Evolutionary conservation across 1,140 invertebrate genomes (phyloP), one percentile per base, ranked within the genome.

Genomic region (Drosophila melanica): DNA sequence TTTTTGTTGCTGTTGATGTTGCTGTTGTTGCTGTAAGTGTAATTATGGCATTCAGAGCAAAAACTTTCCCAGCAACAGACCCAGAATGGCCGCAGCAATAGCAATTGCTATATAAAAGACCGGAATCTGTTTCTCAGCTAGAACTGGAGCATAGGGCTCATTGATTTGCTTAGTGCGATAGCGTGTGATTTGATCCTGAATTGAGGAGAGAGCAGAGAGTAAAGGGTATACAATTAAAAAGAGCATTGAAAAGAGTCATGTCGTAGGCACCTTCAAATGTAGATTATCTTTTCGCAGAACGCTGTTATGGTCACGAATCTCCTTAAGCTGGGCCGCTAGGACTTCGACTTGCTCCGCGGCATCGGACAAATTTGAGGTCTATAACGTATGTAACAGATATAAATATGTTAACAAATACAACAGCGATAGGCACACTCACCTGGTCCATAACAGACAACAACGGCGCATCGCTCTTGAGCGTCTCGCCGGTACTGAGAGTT

Each of bases 281-380:
- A 97, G 92, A 93, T 96, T 97, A 92, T 97, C 96, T 92, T 96
- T 95, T 93, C 95, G 94, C 90, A 97, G 93, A 92, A 94, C 94
- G 91, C 94, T 95, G 87, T 96, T 95, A 79, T 95, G 94, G 91
- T 96, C 95, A 90, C 95, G 94, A 77, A 97, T 93, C 92, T 94
- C 93, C 92, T 94, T 95, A 39, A 97, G 94, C 93, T 97, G 96
- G 75, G 94, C 94, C 63, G 94, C 93, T 66, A 95, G 27, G 3
- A 37, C 30, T 27, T 79, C 84, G 16, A 69, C 45, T 45, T 68
- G 35, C 20, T 85, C 71, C 12, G 45, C 11, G 39, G 62, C 18
- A 48, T 79, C 75, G 39, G 69, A 51, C 63, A 79, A 35, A 70
- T 77, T 86, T 44, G 71, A 72, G 14, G 72, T 48, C 77, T 89